Conservation (phyloP, 2,113 vertebrate species). For the Tetrao urogallus region DNA sequence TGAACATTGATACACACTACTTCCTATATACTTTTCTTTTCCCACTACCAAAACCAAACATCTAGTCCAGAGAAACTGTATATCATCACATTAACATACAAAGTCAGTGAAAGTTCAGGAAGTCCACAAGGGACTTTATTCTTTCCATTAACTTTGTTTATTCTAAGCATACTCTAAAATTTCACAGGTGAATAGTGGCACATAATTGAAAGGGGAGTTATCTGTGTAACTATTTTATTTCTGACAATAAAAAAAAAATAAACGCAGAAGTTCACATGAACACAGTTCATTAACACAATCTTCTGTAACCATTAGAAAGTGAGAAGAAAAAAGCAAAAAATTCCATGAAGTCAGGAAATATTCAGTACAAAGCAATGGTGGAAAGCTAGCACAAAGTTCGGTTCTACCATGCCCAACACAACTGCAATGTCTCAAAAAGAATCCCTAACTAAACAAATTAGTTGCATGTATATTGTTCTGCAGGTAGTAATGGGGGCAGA, state of each 20-base stretch:
- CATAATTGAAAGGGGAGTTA: not conserved
- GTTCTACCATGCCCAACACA: not conserved
- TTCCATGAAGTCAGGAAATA: fast-evolving
- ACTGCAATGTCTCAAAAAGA: not conserved
- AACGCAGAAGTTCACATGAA: not conserved
- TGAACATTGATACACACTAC: not conserved
- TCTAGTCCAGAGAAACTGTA: not conserved
- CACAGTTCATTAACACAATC: not conserved
- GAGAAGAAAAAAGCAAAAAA: not conserved
- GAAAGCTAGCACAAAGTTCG: not conserved
- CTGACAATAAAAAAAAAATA: not conserved
- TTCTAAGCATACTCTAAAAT: not conserved
- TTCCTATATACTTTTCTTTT: not conserved
- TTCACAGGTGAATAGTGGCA: not conserved
- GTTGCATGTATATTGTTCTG: fast-evolving
- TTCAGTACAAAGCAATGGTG: not conserved
- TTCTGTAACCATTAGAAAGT: not conserved
- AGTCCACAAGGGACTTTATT: not conserved
- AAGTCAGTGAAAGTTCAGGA: not conserved
- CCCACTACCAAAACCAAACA: not conserved
- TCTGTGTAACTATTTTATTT: not conserved
- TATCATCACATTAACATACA: not conserved
- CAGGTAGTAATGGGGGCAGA: not conserved
- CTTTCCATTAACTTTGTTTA: not conserved
- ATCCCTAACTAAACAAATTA: fast-evolving